These are phyloP conservation scores for Meleagris gallopavo DNA, from an alignment of 2,113 vertebrate species.

Conservation along the genomic window DNA sequence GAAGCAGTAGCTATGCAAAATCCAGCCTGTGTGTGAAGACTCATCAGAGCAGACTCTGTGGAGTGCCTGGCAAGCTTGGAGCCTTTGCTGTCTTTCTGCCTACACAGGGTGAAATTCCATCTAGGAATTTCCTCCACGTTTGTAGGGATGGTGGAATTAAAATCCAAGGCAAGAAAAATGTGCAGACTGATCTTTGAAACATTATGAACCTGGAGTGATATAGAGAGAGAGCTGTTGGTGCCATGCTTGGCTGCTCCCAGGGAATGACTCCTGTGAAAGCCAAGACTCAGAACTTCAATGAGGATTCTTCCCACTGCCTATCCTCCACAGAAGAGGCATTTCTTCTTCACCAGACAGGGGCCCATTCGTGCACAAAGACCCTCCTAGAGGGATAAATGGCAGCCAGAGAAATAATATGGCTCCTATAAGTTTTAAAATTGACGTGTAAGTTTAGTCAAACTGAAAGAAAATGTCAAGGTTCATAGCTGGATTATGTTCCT, in stretches of 20 bases:
- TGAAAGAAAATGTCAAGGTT: not conserved
- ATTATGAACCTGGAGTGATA: fast-evolving
- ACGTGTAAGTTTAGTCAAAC: not conserved
- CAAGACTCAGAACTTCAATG: not conserved
- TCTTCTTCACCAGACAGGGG: not conserved
- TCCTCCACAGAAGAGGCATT: not conserved
- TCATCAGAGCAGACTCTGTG: not conserved
- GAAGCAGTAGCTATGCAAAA: not conserved
- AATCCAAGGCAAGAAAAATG: not conserved
- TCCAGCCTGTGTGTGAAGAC: not conserved
- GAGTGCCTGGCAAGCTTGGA: not conserved
- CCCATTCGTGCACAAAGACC: not conserved
- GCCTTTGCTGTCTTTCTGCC: not conserved
- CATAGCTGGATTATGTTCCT: constrained; percentile 10
- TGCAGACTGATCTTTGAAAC: not conserved
- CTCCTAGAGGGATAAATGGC: not conserved
- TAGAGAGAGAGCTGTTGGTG: not conserved
- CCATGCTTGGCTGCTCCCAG: not conserved
- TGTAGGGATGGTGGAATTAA: not conserved
- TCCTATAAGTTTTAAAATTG: constrained; percentile 4
- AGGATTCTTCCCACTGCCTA: not conserved
- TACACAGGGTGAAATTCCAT: not conserved
- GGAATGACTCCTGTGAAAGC: not conserved
- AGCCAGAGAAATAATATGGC: not conserved
- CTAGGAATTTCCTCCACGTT: not conserved